These are phyloP conservation scores for Trialeurodes vaporariorum DNA, from an alignment of 1,140 invertebrate species.

Conservation along the genomic window DNA sequence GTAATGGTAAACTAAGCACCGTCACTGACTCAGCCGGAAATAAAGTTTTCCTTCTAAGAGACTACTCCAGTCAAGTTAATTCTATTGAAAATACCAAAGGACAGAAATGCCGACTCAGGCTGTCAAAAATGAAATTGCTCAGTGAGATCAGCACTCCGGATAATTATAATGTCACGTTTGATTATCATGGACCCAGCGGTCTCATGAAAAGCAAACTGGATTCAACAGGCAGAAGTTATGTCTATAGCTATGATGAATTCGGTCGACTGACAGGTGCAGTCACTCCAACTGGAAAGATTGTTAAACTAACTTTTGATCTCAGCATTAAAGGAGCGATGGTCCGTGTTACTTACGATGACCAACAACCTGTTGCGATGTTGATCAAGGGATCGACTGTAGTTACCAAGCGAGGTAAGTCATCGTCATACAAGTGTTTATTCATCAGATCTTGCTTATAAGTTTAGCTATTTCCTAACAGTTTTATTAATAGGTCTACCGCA, in stretches of 20 bases:
- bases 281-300: constrained; percentile 82
- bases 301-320: constrained; percentile 72
- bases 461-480: too few relatives aligned
- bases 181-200: constrained; percentile 80
- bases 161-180: constrained; percentile 84
- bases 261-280: constrained; percentile 79
- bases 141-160: constrained; percentile 80
- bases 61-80: constrained; percentile 79
- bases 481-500: too few relatives aligned
- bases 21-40: constrained; percentile 89
- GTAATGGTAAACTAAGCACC: constrained; percentile 84
- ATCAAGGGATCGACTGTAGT: constrained; percentile 78
- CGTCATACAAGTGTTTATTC: too few relatives aligned
- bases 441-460: too few relatives aligned
- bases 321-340: constrained; percentile 79
- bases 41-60: constrained; percentile 76
- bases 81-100: constrained; percentile 90
- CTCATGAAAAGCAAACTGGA: constrained; percentile 78
- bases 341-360: constrained; percentile 67
- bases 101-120: constrained; percentile 77
- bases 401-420: constrained; percentile 47
- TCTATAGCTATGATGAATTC: constrained; percentile 92
- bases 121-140: constrained; percentile 79
- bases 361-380: constrained; percentile 66
- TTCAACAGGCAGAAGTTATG: constrained; percentile 79